Evolutionary conservation across 2,113 vertebrate genomes (phyloP), one percentile per base, ranked within the genome.

Genomic region (Toxotes jaculatrix): DNA sequence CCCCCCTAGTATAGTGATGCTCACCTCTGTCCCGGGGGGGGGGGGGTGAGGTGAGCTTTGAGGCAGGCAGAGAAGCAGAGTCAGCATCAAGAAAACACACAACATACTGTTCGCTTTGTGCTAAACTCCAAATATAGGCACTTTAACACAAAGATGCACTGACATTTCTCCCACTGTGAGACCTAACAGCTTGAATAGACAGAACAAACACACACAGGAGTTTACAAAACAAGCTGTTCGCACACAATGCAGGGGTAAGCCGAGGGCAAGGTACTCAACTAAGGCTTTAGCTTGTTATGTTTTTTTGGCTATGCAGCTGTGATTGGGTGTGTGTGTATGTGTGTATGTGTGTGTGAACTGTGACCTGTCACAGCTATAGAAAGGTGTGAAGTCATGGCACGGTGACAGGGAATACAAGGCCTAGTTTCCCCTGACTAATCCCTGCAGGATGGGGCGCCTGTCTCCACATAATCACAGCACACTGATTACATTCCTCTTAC

Each of bases 311-410:
- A 34, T 76, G 56, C 65, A 62, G 71, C 74, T 66, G 40, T 38
- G 49, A 2, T 72, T 66, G 55, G 62, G 64, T 56, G 43, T 47
- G 62, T 62, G 60, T 47, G 53, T 75, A 61, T 64, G 49, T 60
- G 59, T 65, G 38, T 36, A 42, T 5, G 75, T 61, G 45, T 75
- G 66, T 65, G 57, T 56, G 55, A 73, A 60, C 77, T 77, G 77
- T 87, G 77, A 82, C 81, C 77, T 72, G 47, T 81, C 74, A 68
- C 68, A 49, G 61, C 65, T 89, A 40, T 84, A 68, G 83, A 84
- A 88, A 84, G 80, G 87, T 87, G 84, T 66, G 82, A 90, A 77
- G 80, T 87, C 77, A 66, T 75, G 51, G 70, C 47, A 84, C 80
- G 62, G 75, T 81, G 79, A 79, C 49, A 38, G 76, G n/a, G 40